These are phyloP conservation scores for Ophioninae sp. DNA, from an alignment of 2,888 invertebrate species.

Conservation along the genomic window DNA sequence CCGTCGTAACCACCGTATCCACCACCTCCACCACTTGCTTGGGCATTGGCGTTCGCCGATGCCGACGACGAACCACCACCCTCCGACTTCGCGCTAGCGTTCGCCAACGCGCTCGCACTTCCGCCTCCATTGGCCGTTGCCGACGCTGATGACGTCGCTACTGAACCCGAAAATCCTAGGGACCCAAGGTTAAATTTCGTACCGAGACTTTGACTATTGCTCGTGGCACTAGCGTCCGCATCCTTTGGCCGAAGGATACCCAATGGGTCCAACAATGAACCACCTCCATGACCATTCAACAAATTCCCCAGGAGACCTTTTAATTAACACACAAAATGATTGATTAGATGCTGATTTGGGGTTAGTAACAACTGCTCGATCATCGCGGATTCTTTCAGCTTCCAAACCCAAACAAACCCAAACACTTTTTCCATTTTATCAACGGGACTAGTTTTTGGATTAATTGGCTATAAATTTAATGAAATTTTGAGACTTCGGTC, in stretches of 20 bases:
- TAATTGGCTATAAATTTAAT: too few relatives aligned
- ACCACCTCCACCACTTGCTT: constrained; percentile 45
- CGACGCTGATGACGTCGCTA: constrained; percentile 68
- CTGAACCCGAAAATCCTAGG: constrained; percentile 68
- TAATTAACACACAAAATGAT: constrained; percentile 42
- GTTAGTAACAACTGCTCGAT: not conserved
- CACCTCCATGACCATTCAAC: constrained; percentile 56
- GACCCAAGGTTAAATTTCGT: constrained; percentile 72
- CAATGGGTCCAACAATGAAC: constrained; percentile 72
- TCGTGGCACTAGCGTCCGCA: constrained; percentile 55
- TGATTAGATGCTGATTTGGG: constrained; percentile 19
- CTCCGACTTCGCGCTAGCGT: constrained; percentile 59
- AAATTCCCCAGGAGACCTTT: constrained; percentile 62
- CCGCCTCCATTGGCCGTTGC: constrained; percentile 67
- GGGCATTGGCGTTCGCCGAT: constrained; percentile 58
- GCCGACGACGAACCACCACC: constrained; percentile 56
- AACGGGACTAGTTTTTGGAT: too few relatives aligned
- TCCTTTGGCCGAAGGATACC: constrained; percentile 68
- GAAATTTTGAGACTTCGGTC: too few relatives aligned
- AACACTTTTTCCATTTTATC: too few relatives aligned
- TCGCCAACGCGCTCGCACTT: constrained; percentile 51
- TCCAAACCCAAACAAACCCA: too few relatives aligned
- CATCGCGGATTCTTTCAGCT: not conserved
- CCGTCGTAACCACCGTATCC: constrained; percentile 44
- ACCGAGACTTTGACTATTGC: constrained; percentile 66